A percentile compares a stretch with the other conserved stretches of the same genome.
Conservation (phyloP, 2,888 invertebrate species). For the Aethes cnicana region DNA sequence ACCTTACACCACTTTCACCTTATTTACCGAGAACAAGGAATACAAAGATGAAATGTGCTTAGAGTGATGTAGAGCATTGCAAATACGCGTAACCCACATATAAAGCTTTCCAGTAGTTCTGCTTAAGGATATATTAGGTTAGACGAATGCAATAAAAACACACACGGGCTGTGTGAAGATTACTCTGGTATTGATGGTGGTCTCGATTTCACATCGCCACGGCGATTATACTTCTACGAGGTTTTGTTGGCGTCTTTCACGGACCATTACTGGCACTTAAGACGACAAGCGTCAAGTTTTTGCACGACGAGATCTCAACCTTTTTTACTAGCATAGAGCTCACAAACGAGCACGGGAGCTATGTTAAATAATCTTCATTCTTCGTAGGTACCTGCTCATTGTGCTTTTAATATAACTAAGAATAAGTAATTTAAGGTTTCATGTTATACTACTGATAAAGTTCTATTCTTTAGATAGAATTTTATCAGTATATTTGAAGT, state of each 20-base stretch:
- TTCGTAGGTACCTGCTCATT: too few relatives aligned
- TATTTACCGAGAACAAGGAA: too few relatives aligned
- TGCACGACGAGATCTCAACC: not conserved
- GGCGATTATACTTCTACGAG: constrained; percentile 20
- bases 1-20: too few relatives aligned
- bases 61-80: too few relatives aligned
- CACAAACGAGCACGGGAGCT: too few relatives aligned
- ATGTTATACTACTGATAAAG: too few relatives aligned
- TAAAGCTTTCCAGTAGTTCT: constrained; percentile 4
- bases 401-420: too few relatives aligned
- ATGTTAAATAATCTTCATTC: too few relatives aligned
- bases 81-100: constrained; percentile 16
- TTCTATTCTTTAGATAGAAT: too few relatives aligned
- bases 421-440: too few relatives aligned
- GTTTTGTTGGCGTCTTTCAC: constrained; percentile 10
- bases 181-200: constrained; percentile 11
- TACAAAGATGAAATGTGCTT: too few relatives aligned
- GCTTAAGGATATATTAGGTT: constrained; percentile 9
- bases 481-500: not conserved
- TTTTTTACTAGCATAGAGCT: constrained; percentile 4
- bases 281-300: constrained; percentile 8
- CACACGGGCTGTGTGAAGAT: not conserved
- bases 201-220: constrained; percentile 19
- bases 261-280: constrained; percentile 6
- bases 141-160: constrained; percentile 23